Percentiles rank a stretch among this genome's conserved stretches.
Evolutionary conservation across 2,797 vertebrate genomes (phyloP).

Genomic region (Notamacropus eugenii): DNA sequence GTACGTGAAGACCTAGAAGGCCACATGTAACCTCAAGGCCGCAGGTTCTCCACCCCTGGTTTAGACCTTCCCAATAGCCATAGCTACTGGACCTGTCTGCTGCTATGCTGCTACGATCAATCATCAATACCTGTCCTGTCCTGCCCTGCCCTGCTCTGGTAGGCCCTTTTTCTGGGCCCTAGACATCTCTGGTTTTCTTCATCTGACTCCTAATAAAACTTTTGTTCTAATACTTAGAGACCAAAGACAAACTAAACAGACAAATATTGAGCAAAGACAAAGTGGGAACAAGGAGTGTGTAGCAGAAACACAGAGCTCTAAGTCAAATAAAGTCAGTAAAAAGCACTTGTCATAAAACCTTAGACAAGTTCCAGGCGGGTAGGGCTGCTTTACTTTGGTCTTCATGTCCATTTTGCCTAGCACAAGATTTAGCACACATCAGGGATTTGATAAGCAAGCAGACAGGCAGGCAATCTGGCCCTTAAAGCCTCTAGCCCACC

Average conservation of each 20-base stretch:
- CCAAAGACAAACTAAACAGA: neutral
- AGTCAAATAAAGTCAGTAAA: neutral
- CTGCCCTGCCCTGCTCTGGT: neutral
- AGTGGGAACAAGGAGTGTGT: neutral
- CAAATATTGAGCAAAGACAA: neutral
- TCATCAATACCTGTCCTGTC: neutral
- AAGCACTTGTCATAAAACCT: neutral
- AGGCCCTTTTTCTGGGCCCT: neutral
- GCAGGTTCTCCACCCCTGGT: no score
- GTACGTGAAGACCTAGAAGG: no score
- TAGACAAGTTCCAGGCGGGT: neutral
- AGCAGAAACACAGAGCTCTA: neutral
- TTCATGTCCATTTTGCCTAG: neutral
- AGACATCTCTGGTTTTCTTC: neutral
- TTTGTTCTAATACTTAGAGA: neutral
- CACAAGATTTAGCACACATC: neutral
- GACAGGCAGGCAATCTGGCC: neutral
- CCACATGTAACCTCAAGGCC: no score
- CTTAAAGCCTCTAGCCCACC: neutral
- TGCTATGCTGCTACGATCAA: neutral
- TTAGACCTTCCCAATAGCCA: neutral
- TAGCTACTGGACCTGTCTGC: neutral
- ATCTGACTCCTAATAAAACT: neutral
- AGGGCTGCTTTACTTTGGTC: neutral
- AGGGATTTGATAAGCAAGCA: neutral